phyloP scores from a whole-genome alignment of 1,140 invertebrate species.

The Microplitis demolitor region DNA sequence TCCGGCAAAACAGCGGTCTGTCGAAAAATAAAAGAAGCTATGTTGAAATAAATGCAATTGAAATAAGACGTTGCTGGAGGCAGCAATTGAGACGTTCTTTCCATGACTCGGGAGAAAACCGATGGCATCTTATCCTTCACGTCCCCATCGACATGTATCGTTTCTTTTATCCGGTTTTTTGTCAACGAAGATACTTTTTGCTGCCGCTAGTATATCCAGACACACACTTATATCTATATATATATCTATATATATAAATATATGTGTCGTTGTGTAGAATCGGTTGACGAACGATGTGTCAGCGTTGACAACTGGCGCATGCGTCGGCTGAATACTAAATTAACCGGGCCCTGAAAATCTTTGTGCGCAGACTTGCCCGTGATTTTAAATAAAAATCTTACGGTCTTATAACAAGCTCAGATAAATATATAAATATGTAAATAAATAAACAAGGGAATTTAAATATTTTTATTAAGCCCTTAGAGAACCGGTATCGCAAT shows the following conservation, averaged over 20 bases:
- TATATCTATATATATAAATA: conserved; percentile 34
- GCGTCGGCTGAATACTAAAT: conserved; percentile 60
- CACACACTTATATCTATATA: conserved; percentile 36
- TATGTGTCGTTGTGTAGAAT: conserved; percentile 49
- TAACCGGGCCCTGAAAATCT: conserved; percentile 38
- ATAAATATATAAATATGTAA: too few relatives aligned
- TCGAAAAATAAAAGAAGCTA: too few relatives aligned
- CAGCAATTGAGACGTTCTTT: conserved; percentile 55
- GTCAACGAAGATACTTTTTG: conserved; percentile 8
- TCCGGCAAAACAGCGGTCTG: too few relatives aligned
- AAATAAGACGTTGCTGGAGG: conserved; percentile 31
- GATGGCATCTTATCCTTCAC: background rate
- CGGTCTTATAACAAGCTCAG: background rate
- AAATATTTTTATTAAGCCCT: background rate
- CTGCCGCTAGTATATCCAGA: background rate
- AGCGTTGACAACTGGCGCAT: conserved; percentile 62
- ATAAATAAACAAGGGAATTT: too few relatives aligned
- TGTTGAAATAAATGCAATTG: background rate
- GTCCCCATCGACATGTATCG: conserved; percentile 3
- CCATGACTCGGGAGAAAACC: conserved; percentile 15
- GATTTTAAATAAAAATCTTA: background rate
- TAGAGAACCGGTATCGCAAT: background rate
- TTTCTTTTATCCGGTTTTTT: background rate
- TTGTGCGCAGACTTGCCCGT: background rate
- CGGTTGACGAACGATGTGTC: conserved; percentile 62